Evolutionary conservation across 2,888 invertebrate genomes (phyloP).

Genomic region (Venustoraphidia nigricollis): DNA sequence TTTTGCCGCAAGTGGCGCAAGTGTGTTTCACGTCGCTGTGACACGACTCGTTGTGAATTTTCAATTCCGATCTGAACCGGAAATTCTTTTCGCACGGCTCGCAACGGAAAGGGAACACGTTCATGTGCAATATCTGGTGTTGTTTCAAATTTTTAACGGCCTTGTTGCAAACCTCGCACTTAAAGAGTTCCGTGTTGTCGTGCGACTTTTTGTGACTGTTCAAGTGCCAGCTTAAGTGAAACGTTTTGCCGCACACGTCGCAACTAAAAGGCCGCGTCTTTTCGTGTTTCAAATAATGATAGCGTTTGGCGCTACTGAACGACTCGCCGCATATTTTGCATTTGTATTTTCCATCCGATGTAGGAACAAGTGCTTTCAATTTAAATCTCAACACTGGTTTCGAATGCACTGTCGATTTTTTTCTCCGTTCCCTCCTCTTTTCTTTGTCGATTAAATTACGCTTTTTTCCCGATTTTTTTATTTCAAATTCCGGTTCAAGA

Average conservation of each 20-base stretch:
- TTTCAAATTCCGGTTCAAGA: too few species aligned
- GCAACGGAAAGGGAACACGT: constrained; percentile 14
- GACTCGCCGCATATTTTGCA: constrained; percentile 25
- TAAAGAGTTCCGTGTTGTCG: constrained; percentile 17
- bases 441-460: too few species aligned
- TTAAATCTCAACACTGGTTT: too few species aligned
- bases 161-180: constrained; percentile 19
- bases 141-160: neutral
- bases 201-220: constrained; percentile 21
- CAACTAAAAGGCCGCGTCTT: too few species aligned
- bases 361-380: too few species aligned
- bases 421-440: too few species aligned
- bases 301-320: constrained; percentile 27
- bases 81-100: neutral
- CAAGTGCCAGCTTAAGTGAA: constrained; percentile 16
- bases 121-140: constrained; percentile 28
- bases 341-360: too few species aligned
- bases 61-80: neutral
- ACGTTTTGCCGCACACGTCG: too few species aligned
- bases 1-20: neutral
- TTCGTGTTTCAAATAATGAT: constrained; percentile 11
- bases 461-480: too few species aligned
- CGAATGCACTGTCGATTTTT: too few species aligned
- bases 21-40: constrained; percentile 15
- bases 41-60: constrained; percentile 1